A percentile compares a stretch with the other conserved stretches of the same genome.
Conservation (phyloP, 1,140 invertebrate genomes). For the Hypothenemus hampei region DNA sequence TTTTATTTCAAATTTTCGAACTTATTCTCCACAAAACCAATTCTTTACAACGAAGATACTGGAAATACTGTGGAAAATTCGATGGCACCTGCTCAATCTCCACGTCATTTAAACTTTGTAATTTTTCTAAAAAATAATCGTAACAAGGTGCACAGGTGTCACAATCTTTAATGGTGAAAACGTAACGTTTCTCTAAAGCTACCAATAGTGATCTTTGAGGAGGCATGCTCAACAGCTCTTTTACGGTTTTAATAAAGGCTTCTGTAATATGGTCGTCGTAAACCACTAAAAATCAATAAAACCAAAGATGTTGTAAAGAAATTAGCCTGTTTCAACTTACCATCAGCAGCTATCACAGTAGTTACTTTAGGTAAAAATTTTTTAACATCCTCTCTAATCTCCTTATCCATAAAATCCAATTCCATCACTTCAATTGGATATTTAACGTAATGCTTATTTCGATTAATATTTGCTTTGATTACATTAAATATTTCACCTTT, state of each 20-base stretch:
- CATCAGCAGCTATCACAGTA: conserved; percentile 72
- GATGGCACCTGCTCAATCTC: conserved; percentile 57
- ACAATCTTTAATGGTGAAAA: conserved; percentile 74
- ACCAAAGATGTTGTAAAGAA: background rate
- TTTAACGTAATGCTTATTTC: conserved; percentile 56
- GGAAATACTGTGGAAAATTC: conserved; percentile 79
- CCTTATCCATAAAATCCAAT: conserved; percentile 57
- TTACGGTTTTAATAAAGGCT: conserved; percentile 70
- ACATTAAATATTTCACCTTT: conserved; percentile 66
- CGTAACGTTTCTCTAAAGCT: conserved; percentile 80
- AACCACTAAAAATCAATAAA: conserved; percentile 59
- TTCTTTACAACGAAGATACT: conserved; percentile 72
- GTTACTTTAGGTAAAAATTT: conserved; percentile 52
- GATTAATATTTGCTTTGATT: conserved; percentile 63
- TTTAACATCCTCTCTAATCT: conserved; percentile 53
- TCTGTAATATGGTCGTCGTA: conserved; percentile 82
- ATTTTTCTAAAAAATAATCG: conserved; percentile 67
- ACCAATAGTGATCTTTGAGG: conserved; percentile 65
- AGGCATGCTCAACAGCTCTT: conserved; percentile 59
- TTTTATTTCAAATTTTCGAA: background rate
- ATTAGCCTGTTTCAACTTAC: conserved; percentile 46
- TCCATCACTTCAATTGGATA: conserved; percentile 52
- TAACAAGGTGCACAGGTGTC: conserved; percentile 79
- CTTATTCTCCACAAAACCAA: conserved; percentile 69
- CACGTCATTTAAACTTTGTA: conserved; percentile 50